A percentile compares a stretch with the other conserved stretches of the same genome.
These are phyloP conservation scores for Bhutanitis thaidina DNA, from an alignment of 2,888 invertebrate genomes.

Conservation along the genomic window DNA sequence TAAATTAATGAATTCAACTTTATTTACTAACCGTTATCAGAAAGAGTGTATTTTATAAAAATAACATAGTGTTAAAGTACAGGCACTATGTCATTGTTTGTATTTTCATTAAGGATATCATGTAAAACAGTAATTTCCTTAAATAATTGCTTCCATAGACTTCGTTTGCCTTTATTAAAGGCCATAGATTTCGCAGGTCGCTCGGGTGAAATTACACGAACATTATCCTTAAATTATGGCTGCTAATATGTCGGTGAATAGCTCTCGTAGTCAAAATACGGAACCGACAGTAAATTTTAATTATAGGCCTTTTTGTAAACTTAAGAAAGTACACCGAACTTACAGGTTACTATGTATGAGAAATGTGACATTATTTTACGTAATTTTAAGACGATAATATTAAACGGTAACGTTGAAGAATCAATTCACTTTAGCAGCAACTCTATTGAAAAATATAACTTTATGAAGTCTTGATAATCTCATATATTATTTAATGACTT, in stretches of 20 bases:
- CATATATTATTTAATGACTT: too few relatives aligned
- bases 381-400: too few relatives aligned
- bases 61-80: constrained; percentile 41
- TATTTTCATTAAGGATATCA: constrained; percentile 65
- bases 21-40: too few relatives aligned
- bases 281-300: constrained; percentile 38
- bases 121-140: constrained; percentile 67
- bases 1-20: too few relatives aligned
- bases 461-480: too few relatives aligned
- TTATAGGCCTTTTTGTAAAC: constrained; percentile 35
- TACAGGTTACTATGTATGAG: too few relatives aligned
- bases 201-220: constrained; percentile 63
- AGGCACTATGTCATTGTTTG: constrained; percentile 39
- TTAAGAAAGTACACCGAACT: background rate
- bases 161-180: constrained; percentile 73
- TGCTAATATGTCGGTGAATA: constrained; percentile 70
- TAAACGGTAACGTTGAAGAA: too few relatives aligned
- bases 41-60: background rate
- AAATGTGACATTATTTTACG: too few relatives aligned
- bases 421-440: too few relatives aligned
- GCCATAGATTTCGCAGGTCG: constrained; percentile 70
- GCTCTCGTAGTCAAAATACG: constrained; percentile 39
- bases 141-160: constrained; percentile 70
- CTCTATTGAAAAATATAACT: too few relatives aligned
- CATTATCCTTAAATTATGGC: constrained; percentile 75